Evolutionary conservation across 2,888 invertebrate species (phyloP).

Genomic region (Torymus auratus): DNA sequence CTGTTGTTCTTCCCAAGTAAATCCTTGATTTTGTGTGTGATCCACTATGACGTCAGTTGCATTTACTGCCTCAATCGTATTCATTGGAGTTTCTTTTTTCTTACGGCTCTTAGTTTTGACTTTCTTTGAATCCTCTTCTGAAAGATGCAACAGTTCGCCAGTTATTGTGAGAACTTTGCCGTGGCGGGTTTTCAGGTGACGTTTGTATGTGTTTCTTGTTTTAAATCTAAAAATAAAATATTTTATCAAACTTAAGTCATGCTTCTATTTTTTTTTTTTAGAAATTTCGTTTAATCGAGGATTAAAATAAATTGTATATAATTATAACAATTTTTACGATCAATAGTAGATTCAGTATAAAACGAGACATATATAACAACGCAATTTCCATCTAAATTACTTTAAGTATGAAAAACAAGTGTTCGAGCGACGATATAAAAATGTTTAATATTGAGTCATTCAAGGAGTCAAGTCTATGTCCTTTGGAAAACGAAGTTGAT

Average conservation of each 20-base stretch:
- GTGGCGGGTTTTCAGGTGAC: slow-evolving; percentile 80
- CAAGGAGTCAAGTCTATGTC: too few species aligned
- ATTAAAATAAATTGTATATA: too few species aligned
- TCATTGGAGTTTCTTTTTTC: slow-evolving; percentile 60
- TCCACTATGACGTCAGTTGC: slow-evolving; percentile 57
- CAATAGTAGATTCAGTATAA: too few species aligned
- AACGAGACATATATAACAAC: too few species aligned
- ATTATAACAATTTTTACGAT: too few species aligned
- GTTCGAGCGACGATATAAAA: too few species aligned
- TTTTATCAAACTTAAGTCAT: background rate
- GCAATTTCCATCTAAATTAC: too few species aligned
- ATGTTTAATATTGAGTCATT: too few species aligned
- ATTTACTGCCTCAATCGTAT: slow-evolving; percentile 20
- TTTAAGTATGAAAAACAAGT: too few species aligned
- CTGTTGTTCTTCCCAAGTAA: slow-evolving; percentile 54
- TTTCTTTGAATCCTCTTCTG: slow-evolving; percentile 77
- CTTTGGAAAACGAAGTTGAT: too few species aligned
- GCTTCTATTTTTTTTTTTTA: background rate
- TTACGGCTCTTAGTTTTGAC: slow-evolving; percentile 73
- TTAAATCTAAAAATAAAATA: slow-evolving; percentile 76
- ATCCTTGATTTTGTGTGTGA: slow-evolving; percentile 28
- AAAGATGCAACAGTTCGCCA: slow-evolving; percentile 77
- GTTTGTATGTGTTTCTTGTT: slow-evolving; percentile 81
- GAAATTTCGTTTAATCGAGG: too few species aligned
- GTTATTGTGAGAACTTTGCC: slow-evolving; percentile 79